Base-by-base conservation (phyloP, 2,888 invertebrate genomes). In the Agrilus mali region DNA sequence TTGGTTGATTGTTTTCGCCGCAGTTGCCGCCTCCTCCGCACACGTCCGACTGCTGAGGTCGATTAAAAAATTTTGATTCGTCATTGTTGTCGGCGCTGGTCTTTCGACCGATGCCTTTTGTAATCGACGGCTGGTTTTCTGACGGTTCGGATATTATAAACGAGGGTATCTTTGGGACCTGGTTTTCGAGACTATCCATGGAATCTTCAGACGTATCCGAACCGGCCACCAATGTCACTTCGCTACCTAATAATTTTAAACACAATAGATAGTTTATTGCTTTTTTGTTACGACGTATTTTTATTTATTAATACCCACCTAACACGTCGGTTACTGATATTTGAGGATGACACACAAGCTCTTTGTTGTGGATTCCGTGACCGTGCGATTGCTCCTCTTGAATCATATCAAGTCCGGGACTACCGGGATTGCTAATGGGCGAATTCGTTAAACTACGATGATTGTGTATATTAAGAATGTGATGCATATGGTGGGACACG, bases 291-390 rank as follows among this genome's bases (percentile, higher is more conserved):
- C n/a, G n/a, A n/a, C n/a, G n/a, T n/a, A n/a, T n/a, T n/a, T n/a
- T n/a, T 15, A 20, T 16, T 20, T 2, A 4, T 20, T 10, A 20
- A 31, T 35, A 50, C 52, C 53, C 48, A 61, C 93, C 93, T 42
- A 86, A 73, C 41, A 92, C 90, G 61, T 94, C 93, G 0, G 94
- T 94, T 8, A 94, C 75, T 53, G 89, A 92, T 47, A 94, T 94
- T 65, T 90, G 90, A 0, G 94, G 92, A 61, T 85, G 79, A 36
- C 55, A 51, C 13, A 55, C 43, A 7, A 45, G 58, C 54, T 53
- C 58, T 61, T 46, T 60, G 57, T 50, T 67, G 57, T 66, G 53
- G 60, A 63, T 14, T 61, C 66, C 2, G 59, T 68, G 53, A 59
- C 57, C 65, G 0, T 72, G 71, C 0, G 78, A 77, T 49, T 81